phyloP scores from a whole-genome alignment of 2,797 vertebrate species.

The Dendrocincla fuliginosa region DNA sequence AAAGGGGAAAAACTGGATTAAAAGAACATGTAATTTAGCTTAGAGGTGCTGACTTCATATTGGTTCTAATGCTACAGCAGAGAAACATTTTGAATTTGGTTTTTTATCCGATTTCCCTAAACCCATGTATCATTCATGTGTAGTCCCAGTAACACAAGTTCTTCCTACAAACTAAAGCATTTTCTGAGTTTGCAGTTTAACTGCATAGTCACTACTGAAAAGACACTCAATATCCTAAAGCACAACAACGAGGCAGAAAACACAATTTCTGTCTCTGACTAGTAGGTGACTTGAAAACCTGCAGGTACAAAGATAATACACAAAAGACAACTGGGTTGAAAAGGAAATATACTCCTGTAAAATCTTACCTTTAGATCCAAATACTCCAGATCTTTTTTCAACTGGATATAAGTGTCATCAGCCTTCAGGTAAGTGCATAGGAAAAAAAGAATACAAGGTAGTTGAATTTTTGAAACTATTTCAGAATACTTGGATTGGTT shows the following conservation, averaged over 20 bases:
- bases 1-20: not conserved
- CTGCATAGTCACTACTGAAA: not conserved
- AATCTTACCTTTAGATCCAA: slow-evolving; percentile 94
- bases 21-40: not conserved
- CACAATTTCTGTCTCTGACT: not conserved
- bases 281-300: not conserved
- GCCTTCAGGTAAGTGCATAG: slow-evolving; percentile 80
- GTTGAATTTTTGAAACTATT: not conserved
- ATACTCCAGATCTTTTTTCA: slow-evolving; percentile 99
- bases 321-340: not conserved
- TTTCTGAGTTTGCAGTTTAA: not conserved
- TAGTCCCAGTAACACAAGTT: not conserved
- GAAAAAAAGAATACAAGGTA: not conserved
- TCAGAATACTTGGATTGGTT: not conserved
- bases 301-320: not conserved
- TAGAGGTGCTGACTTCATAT: not conserved
- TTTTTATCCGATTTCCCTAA: not conserved
- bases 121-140: not conserved
- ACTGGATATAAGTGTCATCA: slow-evolving; percentile 96
- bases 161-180: not conserved
- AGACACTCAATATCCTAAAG: not conserved
- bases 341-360: not conserved
- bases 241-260: not conserved
- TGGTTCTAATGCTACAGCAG: not conserved
- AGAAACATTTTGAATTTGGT: not conserved